Evolutionary conservation across 2,888 invertebrate species (phyloP).

Genomic region (Petrolisthes manimaculis): DNA sequence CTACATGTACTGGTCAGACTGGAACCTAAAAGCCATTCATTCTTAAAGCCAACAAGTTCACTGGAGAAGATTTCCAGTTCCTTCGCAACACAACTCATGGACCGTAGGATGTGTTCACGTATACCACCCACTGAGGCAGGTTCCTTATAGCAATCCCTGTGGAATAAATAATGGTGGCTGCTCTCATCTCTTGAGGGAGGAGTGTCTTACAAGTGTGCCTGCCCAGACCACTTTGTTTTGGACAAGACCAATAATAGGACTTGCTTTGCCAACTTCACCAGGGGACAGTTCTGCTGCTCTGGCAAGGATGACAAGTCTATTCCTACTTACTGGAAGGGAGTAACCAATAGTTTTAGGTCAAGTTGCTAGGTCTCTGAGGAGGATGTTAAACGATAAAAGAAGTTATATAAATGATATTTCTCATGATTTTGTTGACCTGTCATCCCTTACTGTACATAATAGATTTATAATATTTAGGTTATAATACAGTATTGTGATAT

Average conservation of each 20-base stretch:
- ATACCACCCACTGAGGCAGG: conserved; percentile 89
- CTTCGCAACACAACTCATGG: conserved; percentile 93
- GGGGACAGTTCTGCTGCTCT: conserved; percentile 85
- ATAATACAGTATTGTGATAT: too few species aligned
- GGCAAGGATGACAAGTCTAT: conserved; percentile 79
- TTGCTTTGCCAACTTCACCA: conserved; percentile 94
- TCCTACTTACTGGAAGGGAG: conserved; percentile 84
- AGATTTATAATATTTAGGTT: too few species aligned
- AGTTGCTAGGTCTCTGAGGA: too few species aligned
- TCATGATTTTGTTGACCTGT: too few species aligned
- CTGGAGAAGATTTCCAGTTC: conserved; percentile 77
- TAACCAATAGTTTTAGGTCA: too few species aligned
- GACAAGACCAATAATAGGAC: conserved; percentile 88
- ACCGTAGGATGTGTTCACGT: conserved; percentile 93
- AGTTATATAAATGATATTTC: too few species aligned
- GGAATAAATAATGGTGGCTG: too few species aligned
- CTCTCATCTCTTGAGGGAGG: too few species aligned
- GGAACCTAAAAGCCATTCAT: conserved; percentile 97
- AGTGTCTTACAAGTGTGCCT: too few species aligned
- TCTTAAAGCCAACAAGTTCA: conserved; percentile 91
- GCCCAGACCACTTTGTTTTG: too few species aligned
- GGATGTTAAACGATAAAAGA: too few species aligned
- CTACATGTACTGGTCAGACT: conserved; percentile 95
- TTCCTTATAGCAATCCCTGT: conserved; percentile 87
- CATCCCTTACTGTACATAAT: too few species aligned